Evolutionary conservation across 2,888 invertebrate genomes (phyloP).

Genomic region (Choristoneura rosaceana): DNA sequence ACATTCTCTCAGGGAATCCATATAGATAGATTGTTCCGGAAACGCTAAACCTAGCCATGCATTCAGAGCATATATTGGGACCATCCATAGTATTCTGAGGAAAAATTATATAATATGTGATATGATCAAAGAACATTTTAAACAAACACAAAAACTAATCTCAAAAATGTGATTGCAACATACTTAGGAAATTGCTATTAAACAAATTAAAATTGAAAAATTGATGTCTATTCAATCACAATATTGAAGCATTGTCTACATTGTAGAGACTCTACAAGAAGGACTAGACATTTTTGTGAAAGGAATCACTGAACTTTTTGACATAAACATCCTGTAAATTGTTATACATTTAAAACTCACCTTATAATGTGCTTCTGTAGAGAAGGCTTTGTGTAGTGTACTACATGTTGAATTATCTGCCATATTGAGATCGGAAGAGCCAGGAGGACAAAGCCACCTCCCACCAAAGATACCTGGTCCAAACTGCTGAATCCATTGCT

Average conservation of each 20-base stretch:
- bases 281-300: background rate
- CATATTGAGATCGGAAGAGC: conserved; percentile 97
- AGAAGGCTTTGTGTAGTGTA: conserved; percentile 96
- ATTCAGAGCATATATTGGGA: conserved; percentile 97
- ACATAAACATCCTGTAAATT: too few relatives aligned
- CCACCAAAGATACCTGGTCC: conserved; percentile 93
- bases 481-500: conserved; percentile 91
- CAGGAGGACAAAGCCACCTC: conserved; percentile 95
- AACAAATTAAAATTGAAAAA: background rate
- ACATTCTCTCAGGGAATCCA: conserved; percentile 97
- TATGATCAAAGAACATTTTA: background rate
- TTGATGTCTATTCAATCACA: background rate
- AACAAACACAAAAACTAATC: background rate
- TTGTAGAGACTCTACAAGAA: background rate
- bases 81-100: conserved; percentile 97
- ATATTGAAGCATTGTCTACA: background rate
- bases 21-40: conserved; percentile 95
- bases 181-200: background rate
- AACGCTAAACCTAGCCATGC: conserved; percentile 96
- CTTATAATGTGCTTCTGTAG: conserved; percentile 97
- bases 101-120: conserved; percentile 27
- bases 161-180: background rate
- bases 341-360: conserved; percentile 65
- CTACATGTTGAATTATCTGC: conserved; percentile 97
- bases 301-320: background rate